Evolutionary conservation across 2,113 vertebrate genomes (phyloP), one percentile per base, ranked within the genome.

Genomic region (Regulus satrapa): DNA sequence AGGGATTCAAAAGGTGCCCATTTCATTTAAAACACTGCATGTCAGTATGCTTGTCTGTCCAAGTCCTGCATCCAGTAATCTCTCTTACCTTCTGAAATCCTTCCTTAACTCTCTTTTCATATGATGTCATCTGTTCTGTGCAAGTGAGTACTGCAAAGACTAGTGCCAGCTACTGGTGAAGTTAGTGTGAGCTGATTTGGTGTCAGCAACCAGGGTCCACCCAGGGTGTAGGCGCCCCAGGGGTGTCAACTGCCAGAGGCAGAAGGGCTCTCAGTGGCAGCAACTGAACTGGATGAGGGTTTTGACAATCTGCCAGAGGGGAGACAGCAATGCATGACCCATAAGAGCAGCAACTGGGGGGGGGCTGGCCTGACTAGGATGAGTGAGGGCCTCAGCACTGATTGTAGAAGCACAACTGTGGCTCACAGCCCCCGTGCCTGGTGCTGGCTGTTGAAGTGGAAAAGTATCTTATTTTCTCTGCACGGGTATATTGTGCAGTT

Each of bases 211-310:
- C 7, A 48, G 17, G 25, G 20, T 18, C 17, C 1, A 3, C 31
- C 2, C 32, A 55, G 10, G 13, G 5, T 29, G 3, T 34, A 34
- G 24, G 5, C 1, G 1, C 2, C 10, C 6, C 59, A 46, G 26
- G 9, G 4, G 6, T 29, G 28, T 32, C 40, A 75, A 3, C 18
- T 40, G 8, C 23, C 38, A 29, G 41, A 24, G 8, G 7, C 15
- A 25, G 41, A 17, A 34, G 8, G 2, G 25, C 4, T 51, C 41
- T 81, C 19, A 41, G 29, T 32, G 48, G 5, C 26, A 21, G 18
- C 7, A n/a, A 4, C 14, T 26, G 29, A 14, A 41, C 5, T n/a
- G 12, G 3, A 4, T 51, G 29, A 81, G 21, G 25, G 21, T 41
- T 36, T 38, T 62, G 18, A 56, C 26, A 24, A 21, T 15, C 13